Evolutionary conservation across 2,797 vertebrate genomes (phyloP).

Genomic region (Orestias chungarensis): DNA sequence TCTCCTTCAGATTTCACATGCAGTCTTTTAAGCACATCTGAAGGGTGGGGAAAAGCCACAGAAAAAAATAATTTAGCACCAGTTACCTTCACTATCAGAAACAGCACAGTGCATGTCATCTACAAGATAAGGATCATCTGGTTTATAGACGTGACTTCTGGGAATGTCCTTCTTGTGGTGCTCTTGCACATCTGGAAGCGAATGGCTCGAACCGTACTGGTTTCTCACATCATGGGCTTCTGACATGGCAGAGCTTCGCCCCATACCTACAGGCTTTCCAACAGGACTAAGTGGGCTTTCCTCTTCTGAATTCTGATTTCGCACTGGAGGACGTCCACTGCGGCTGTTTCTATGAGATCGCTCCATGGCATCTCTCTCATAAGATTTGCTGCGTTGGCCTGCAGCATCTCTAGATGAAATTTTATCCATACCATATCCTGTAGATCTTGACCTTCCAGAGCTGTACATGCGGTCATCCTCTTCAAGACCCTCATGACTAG

Average conservation of each 20-base stretch:
- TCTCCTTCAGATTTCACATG: slow-evolving; percentile 73
- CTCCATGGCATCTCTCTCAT: slow-evolving; percentile 90
- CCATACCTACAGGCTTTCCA: slow-evolving; percentile 88
- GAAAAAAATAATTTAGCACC: slow-evolving; percentile 84
- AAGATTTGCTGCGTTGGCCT: slow-evolving; percentile 91
- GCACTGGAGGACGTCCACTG: slow-evolving; percentile 86
- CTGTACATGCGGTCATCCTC: slow-evolving; percentile 91
- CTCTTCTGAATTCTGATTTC: slow-evolving; percentile 93
- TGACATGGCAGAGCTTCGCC: slow-evolving; percentile 79
- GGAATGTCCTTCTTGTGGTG: slow-evolving; percentile 96
- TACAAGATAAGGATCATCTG: slow-evolving; percentile 95
- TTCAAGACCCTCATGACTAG: slow-evolving; percentile 87
- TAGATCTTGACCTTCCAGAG: slow-evolving; percentile 87
- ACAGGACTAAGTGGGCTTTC: slow-evolving; percentile 96
- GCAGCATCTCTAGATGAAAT: slow-evolving; percentile 86
- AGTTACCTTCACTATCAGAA: slow-evolving; percentile 99
- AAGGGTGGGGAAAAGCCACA: slow-evolving; percentile 41
- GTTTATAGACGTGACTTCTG: slow-evolving; percentile 95
- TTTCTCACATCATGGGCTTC: slow-evolving; percentile 91
- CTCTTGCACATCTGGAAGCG: slow-evolving; percentile 98
- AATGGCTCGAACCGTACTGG: slow-evolving; percentile 98
- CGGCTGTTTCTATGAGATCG: slow-evolving; percentile 88
- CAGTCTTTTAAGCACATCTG: slow-evolving; percentile 64
- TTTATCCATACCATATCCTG: slow-evolving; percentile 92
- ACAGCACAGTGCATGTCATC: slow-evolving; percentile 99